These are phyloP conservation scores for Neuroscelio doddi DNA, from an alignment of 2,888 invertebrate species.

Conservation along the genomic window DNA sequence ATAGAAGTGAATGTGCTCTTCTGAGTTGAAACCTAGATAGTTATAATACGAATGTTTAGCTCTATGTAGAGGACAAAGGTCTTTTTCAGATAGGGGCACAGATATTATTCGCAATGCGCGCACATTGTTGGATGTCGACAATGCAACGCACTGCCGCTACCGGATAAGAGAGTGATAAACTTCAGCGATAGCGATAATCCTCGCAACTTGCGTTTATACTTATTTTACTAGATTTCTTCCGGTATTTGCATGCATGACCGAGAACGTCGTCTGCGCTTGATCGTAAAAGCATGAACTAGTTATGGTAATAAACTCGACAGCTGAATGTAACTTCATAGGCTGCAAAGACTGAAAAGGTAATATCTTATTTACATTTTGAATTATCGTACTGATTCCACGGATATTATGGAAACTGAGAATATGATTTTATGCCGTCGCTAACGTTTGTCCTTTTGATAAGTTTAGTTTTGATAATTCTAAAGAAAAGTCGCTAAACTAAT, in stretches of 20 bases:
- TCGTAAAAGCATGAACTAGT: constrained; percentile 25
- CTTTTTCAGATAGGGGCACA: not conserved
- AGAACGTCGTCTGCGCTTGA: constrained; percentile 18
- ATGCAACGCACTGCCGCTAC: constrained; percentile 16
- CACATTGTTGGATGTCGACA: constrained; percentile 18
- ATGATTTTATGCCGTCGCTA: too few relatives aligned
- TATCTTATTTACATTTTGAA: constrained; percentile 24
- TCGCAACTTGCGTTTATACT: constrained; percentile 1
- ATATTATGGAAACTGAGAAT: constrained; percentile 11
- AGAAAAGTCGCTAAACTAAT: too few relatives aligned
- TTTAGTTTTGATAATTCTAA: too few relatives aligned
- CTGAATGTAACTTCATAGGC: constrained; percentile 12
- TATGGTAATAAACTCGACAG: constrained; percentile 29
- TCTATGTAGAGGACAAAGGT: too few relatives aligned
- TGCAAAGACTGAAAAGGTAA: constrained; percentile 11
- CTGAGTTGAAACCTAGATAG: too few relatives aligned
- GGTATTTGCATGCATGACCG: constrained; percentile 15
- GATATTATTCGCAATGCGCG: constrained; percentile 9
- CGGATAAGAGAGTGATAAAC: constrained; percentile 24
- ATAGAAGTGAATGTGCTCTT: too few relatives aligned
- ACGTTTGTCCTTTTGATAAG: too few relatives aligned
- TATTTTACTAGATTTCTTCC: constrained; percentile 6
- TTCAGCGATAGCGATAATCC: constrained; percentile 29
- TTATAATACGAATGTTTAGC: too few relatives aligned
- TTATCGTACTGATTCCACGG: constrained; percentile 20